Evolutionary conservation across 2,888 invertebrate species (phyloP).

Genomic region (Tromatobia lineatoria): DNA sequence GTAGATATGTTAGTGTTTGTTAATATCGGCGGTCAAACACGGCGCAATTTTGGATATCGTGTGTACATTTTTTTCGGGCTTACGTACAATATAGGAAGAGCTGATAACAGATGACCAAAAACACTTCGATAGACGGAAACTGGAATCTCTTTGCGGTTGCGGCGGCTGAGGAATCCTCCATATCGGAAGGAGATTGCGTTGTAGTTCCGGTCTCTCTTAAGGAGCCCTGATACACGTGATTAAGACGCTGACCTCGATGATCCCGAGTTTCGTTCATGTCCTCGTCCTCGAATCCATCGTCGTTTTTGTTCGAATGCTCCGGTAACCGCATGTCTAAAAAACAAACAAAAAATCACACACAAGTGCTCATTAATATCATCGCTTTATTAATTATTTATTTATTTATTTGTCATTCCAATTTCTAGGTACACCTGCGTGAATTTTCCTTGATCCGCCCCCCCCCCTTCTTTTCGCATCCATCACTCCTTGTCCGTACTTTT

Average conservation of each 20-base stretch:
- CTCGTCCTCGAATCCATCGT: slow-evolving; percentile 72
- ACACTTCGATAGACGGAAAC: slow-evolving; percentile 69
- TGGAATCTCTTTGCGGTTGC: slow-evolving; percentile 57
- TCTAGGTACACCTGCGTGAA: too few species aligned
- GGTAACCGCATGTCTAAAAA: slow-evolving; percentile 79
- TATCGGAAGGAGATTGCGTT: slow-evolving; percentile 75
- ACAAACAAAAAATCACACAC: slow-evolving; percentile 6
- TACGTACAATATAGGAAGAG: slow-evolving; percentile 74
- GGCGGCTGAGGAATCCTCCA: slow-evolving; percentile 66
- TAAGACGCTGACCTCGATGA: slow-evolving; percentile 77
- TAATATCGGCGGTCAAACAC: background rate
- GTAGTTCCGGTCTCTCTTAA: slow-evolving; percentile 88
- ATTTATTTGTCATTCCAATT: too few species aligned
- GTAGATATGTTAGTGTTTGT: slow-evolving; percentile 1
- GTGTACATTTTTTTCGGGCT: slow-evolving; percentile 52
- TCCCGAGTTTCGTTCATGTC: slow-evolving; percentile 76
- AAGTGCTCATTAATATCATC: background rate
- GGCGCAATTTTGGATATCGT: background rate
- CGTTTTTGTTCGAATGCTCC: slow-evolving; percentile 78
- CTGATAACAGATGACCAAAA: slow-evolving; percentile 73
- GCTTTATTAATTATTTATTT: background rate
- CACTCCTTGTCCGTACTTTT: too few species aligned
- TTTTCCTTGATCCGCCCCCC: too few species aligned
- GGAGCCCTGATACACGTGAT: slow-evolving; percentile 89
- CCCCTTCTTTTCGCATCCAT: too few species aligned